Conservation (phyloP, 1,140 invertebrate species). For the Aphaenogaster ashmeadi region DNA sequence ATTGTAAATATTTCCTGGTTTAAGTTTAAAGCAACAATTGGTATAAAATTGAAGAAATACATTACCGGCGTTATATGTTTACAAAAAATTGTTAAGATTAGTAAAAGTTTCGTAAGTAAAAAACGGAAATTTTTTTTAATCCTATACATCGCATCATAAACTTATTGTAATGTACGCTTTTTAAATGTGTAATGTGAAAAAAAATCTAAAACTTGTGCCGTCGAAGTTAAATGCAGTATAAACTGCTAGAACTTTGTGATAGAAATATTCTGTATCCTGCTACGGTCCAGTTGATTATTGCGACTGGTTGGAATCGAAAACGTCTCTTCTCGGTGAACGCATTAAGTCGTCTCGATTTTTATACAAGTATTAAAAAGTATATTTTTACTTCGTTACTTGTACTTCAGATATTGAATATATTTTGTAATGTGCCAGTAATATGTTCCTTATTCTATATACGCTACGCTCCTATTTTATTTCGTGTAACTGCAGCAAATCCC, state of each 20-base stretch:
- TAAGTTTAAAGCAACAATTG: not conserved
- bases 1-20: constrained; percentile 23
- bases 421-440: constrained; percentile 38
- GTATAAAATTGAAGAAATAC: not conserved
- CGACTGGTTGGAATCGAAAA: constrained; percentile 53
- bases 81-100: not conserved
- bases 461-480: constrained; percentile 44
- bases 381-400: constrained; percentile 51
- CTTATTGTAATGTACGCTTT: not conserved
- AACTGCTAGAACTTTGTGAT: constrained; percentile 55
- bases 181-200: constrained; percentile 6
- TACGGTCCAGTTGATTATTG: constrained; percentile 52
- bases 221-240: constrained; percentile 53
- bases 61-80: not conserved
- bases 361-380: constrained; percentile 41
- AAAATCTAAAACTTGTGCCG: constrained; percentile 36
- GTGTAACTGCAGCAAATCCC: not conserved
- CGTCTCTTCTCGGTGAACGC: constrained; percentile 27
- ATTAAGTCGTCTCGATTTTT: not conserved
- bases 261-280: constrained; percentile 53
- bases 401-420: constrained; percentile 55
- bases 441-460: constrained; percentile 14
- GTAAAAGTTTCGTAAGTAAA: not conserved
- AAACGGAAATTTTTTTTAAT: constrained; percentile 13
- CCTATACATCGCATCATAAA: constrained; percentile 3